These are phyloP conservation scores for Agrochola circellaris DNA, from an alignment of 2,888 invertebrate species.

Conservation along the genomic window DNA sequence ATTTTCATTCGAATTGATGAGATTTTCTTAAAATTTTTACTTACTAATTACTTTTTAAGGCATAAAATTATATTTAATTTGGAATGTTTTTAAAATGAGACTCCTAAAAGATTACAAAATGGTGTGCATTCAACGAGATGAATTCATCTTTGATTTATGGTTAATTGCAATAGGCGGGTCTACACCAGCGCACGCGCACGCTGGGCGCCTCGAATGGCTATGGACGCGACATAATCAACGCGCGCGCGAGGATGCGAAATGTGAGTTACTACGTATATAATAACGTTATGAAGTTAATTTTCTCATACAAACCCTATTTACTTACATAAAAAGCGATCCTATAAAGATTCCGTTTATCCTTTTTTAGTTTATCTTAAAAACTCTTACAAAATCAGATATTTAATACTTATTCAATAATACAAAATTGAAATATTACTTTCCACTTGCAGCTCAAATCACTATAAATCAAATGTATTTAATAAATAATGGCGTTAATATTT, in stretches of 20 bases:
- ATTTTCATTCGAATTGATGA: constrained; percentile 1
- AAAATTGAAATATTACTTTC: constrained; percentile 4
- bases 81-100: neutral
- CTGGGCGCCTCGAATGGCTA: too few species aligned
- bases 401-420: constrained; percentile 10
- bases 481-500: too few species aligned
- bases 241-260: neutral
- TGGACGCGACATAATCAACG: too few species aligned
- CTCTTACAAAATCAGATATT: neutral
- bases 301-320: neutral
- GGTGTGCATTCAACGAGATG: neutral
- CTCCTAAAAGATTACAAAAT: neutral
- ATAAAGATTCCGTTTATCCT: neutral
- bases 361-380: neutral
- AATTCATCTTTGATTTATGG: neutral
- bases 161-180: neutral
- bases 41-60: neutral
- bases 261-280: neutral
- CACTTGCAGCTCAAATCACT: too few species aligned
- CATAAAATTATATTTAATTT: neutral
- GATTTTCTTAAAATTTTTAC: neutral
- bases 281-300: neutral
- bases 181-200: too few species aligned
- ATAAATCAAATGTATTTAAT: too few species aligned
- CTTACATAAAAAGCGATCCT: neutral